These are phyloP conservation scores for Leucozona laternaria DNA, from an alignment of 2,888 invertebrate species.

Conservation along the genomic window DNA sequence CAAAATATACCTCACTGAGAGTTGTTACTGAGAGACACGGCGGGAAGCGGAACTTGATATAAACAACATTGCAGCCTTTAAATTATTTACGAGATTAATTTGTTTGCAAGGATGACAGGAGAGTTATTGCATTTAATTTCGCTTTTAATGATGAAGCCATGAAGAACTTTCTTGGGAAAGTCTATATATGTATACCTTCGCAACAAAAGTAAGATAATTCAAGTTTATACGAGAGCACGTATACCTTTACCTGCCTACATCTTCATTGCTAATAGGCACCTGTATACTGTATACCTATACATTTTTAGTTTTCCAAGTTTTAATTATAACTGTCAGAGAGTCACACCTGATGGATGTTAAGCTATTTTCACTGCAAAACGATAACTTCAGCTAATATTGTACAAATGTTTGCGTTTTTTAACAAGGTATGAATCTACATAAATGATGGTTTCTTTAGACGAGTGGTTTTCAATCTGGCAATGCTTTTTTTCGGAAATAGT, in stretches of 20 bases:
- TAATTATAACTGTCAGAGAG: conserved; percentile 5
- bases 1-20: not conserved
- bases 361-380: conserved; percentile 11
- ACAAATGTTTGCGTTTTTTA: too few species aligned
- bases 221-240: not conserved
- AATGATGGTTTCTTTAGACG: too few species aligned
- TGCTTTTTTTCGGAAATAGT: too few species aligned
- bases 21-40: not conserved
- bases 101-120: conserved; percentile 67
- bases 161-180: conserved; percentile 47
- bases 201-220: not conserved
- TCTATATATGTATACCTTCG: not conserved
- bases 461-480: too few species aligned
- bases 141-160: conserved; percentile 60
- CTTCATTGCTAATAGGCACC: not conserved
- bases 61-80: not conserved
- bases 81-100: conserved; percentile 72
- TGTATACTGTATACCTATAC: not conserved
- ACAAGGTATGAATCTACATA: too few species aligned
- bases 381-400: too few species aligned
- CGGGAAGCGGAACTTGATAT: conserved; percentile 24
- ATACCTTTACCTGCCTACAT: not conserved
- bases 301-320: conserved; percentile 1
- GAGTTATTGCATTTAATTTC: conserved; percentile 73
- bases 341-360: not conserved